Percentiles rank a stretch among this genome's conserved stretches.
phyloP scores from a whole-genome alignment of 2,888 invertebrate species.

The Idaea straminata region DNA sequence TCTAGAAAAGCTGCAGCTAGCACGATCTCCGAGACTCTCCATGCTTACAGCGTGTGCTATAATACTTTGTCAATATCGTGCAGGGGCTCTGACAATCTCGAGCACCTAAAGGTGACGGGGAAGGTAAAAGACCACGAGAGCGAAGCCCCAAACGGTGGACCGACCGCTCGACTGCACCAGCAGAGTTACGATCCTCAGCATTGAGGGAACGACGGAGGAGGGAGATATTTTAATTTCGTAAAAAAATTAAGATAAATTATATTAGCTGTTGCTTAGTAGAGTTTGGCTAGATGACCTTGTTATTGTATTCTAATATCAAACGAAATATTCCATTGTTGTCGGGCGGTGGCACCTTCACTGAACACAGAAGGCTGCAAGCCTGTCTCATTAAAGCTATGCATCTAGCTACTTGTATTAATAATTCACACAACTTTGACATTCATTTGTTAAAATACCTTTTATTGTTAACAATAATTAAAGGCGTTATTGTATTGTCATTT shows the following conservation, averaged over 20 bases:
- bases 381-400: background rate
- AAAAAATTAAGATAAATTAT: background rate
- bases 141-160: no score
- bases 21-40: no score
- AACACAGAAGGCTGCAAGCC: background rate
- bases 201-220: no score
- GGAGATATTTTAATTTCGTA: background rate
- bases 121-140: no score
- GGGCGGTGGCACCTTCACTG: background rate
- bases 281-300: constrained; percentile 54
- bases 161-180: no score
- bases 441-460: background rate
- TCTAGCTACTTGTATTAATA: background rate
- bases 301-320: constrained; percentile 66
- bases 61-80: no score
- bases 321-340: constrained; percentile 62
- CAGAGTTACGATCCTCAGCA: no score
- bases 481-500: background rate
- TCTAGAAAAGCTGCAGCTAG: no score
- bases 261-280: constrained; percentile 16
- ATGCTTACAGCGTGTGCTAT: no score
- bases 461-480: background rate
- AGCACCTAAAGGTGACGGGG: no score
- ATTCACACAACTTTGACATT: background rate
- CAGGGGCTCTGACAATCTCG: no score